A percentile compares a stretch with the other conserved stretches of the same genome.
Conservation (phyloP, 1,140 invertebrate species). For the Drosophila aff. region DNA sequence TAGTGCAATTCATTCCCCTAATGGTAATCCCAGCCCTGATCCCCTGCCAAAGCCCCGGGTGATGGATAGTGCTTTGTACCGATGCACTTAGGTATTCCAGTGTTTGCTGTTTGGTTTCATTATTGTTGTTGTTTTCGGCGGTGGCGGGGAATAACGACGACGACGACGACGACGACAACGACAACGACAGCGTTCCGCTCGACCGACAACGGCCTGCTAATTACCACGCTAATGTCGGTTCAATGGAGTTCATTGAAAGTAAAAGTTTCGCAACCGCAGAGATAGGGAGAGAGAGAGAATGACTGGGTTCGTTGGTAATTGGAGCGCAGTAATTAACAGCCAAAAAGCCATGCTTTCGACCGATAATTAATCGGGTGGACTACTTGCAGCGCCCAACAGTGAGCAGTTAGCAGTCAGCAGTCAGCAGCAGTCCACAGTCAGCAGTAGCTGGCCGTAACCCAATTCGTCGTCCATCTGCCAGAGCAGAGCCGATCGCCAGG, state of each 20-base stretch:
- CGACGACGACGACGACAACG: not conserved
- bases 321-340: slow-evolving; percentile 59
- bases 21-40: slow-evolving; percentile 33
- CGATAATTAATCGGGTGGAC: slow-evolving; percentile 41
- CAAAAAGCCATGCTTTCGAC: slow-evolving; percentile 28
- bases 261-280: slow-evolving; percentile 61
- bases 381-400: slow-evolving; percentile 62
- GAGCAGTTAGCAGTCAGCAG: slow-evolving; percentile 28
- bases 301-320: slow-evolving; percentile 41
- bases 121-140: slow-evolving; percentile 11
- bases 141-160: not conserved
- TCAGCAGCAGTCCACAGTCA: slow-evolving; percentile 18
- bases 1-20: slow-evolving; percentile 47
- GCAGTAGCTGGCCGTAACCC: slow-evolving; percentile 6
- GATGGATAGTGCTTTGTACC: slow-evolving; percentile 49
- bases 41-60: slow-evolving; percentile 17
- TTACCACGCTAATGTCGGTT: slow-evolving; percentile 77
- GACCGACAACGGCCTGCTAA: slow-evolving; percentile 78
- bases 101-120: slow-evolving; percentile 16
- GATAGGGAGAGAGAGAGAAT: slow-evolving; percentile 1
- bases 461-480: slow-evolving; percentile 2
- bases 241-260: slow-evolving; percentile 83
- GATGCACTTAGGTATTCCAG: slow-evolving; percentile 56
- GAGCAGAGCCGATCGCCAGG: slow-evolving; percentile 29
- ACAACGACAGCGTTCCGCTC: slow-evolving; percentile 58